A percentile compares a stretch with the other conserved stretches of the same genome.
Conservation (phyloP, 1,140 invertebrate species). For the Oryzaephilus surinamensis region DNA sequence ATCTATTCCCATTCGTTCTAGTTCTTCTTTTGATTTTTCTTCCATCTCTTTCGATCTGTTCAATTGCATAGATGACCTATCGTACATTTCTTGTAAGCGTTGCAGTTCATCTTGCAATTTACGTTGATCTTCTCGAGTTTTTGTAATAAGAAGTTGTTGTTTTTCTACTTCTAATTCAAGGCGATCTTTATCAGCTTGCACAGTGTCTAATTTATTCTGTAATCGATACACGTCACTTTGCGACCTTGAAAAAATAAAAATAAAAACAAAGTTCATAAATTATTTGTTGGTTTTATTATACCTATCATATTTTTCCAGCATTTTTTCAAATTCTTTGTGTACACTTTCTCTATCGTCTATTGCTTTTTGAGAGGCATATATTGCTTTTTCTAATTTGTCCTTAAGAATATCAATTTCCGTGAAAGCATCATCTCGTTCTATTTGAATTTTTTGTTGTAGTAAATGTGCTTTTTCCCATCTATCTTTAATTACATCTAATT, state of each 20-base stretch:
- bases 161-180: slow-evolving; percentile 79
- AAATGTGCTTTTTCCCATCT: slow-evolving; percentile 78
- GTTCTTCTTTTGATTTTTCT: slow-evolving; percentile 81
- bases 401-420: slow-evolving; percentile 79
- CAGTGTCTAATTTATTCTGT: slow-evolving; percentile 75
- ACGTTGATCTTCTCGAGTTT: slow-evolving; percentile 74
- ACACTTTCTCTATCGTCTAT: slow-evolving; percentile 79
- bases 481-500: slow-evolving; percentile 77
- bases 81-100: slow-evolving; percentile 76
- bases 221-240: slow-evolving; percentile 81
- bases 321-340: slow-evolving; percentile 83
- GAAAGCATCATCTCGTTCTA: slow-evolving; percentile 74
- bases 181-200: slow-evolving; percentile 76
- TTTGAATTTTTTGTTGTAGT: slow-evolving; percentile 73
- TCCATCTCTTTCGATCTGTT: slow-evolving; percentile 78
- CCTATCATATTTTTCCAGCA: slow-evolving; percentile 89
- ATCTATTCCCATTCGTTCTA: slow-evolving; percentile 67
- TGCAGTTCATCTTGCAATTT: slow-evolving; percentile 77
- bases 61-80: slow-evolving; percentile 70
- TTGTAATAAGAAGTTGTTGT: slow-evolving; percentile 61
- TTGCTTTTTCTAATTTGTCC: slow-evolving; percentile 80
- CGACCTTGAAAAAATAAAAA: slow-evolving; percentile 42
- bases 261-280: slow-evolving; percentile 2
- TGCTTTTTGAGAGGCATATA: slow-evolving; percentile 66
- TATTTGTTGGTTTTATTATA: slow-evolving; percentile 33